Conservation (phyloP, 2,797 vertebrate genomes). For the Okamejei kenojei region DNA sequence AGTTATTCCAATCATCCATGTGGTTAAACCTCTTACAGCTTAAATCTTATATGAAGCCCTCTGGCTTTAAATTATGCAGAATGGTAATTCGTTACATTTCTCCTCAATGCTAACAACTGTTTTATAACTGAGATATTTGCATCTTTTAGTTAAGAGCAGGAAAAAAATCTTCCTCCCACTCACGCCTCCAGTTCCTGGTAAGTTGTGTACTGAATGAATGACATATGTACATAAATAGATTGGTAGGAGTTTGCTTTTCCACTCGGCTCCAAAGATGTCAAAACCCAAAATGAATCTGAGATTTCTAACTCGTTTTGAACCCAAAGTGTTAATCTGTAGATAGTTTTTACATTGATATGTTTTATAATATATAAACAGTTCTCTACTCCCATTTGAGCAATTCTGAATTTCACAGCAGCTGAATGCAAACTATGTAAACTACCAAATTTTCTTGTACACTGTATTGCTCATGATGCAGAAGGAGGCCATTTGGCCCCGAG, state of each 20-base stretch:
- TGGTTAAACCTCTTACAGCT: not conserved
- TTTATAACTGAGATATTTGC: slow-evolving; percentile 11
- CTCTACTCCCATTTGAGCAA: not conserved
- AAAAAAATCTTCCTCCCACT: slow-evolving; percentile 14
- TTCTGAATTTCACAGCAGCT: not conserved
- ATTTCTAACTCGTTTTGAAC: slow-evolving; percentile 11
- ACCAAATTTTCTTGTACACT: too few species aligned
- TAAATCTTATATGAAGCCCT: not conserved
- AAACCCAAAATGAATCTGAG: not conserved
- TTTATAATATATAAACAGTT: not conserved
- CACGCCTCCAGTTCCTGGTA: not conserved
- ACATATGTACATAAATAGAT: not conserved
- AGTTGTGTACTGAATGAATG: slow-evolving; percentile 5
- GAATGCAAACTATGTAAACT: not conserved
- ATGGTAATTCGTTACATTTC: not conserved
- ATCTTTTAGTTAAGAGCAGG: not conserved
- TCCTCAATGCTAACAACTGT: not conserved
- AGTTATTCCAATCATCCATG: not conserved
- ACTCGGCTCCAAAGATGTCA: slow-evolving; percentile 6
- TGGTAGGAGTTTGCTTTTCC: not conserved
- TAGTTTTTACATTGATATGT: not conserved
- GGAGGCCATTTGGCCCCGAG: too few species aligned
- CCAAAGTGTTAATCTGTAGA: not conserved
- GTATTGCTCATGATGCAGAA: too few species aligned
- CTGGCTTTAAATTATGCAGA: slow-evolving; percentile 22